These are phyloP conservation scores for Zosterops japonicus DNA, from an alignment of 2,113 vertebrate species.

Conservation along the genomic window DNA sequence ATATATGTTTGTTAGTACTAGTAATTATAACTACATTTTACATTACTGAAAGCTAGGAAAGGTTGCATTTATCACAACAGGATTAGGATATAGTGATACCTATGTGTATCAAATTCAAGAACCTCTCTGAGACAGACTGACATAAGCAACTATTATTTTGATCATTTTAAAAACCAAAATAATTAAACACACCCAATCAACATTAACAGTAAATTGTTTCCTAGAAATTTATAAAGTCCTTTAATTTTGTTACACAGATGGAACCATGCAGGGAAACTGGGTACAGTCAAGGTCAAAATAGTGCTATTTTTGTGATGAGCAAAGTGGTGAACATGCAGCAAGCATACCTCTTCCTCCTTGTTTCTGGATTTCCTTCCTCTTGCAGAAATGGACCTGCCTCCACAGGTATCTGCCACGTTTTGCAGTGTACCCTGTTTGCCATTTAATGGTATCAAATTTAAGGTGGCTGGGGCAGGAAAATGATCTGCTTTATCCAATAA, in stretches of 20 bases:
- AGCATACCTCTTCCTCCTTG: constrained; percentile 98
- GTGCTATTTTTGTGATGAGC: constrained; percentile 33
- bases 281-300: constrained; percentile 41
- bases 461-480: constrained; percentile 62
- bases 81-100: not conserved
- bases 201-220: constrained; percentile 38
- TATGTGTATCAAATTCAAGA: not conserved
- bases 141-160: constrained; percentile 8
- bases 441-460: constrained; percentile 89
- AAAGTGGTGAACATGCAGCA: constrained; percentile 76
- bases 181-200: not conserved
- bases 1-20: not conserved
- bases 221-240: constrained; percentile 19
- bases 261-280: constrained; percentile 73
- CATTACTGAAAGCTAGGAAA: not conserved
- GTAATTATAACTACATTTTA: not conserved
- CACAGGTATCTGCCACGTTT: constrained; percentile 88
- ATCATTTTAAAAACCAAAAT: not conserved
- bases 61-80: not conserved
- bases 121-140: not conserved
- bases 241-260: constrained; percentile 47
- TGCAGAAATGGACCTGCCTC: constrained; percentile 84
- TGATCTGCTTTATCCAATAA: constrained; percentile 51
- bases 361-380: constrained; percentile 91
- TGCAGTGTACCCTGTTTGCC: constrained; percentile 94